Base-by-base conservation (phyloP, 2,888 invertebrate genomes). In the Agelastica alni region DNA sequence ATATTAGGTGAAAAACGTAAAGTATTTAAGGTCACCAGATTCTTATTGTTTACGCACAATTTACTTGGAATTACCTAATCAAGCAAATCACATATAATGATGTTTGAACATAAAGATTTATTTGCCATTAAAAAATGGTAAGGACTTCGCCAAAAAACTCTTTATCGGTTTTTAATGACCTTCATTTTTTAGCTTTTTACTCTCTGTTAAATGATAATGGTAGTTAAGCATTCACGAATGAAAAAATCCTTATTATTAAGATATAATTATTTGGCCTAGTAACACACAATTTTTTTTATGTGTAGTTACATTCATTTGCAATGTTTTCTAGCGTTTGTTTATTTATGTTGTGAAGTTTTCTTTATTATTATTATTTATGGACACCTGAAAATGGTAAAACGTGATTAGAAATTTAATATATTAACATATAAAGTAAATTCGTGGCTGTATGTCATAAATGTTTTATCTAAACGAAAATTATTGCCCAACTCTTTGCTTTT, bases 261-360 rank as follows among this genome's bases (percentile, higher is more conserved):
- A 52, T 39, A 52, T 31, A 34, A 31, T 47, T 30, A 10, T 22
- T 37, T 55, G 51, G 51, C 55, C 55, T 45, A 55, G 39, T 55
- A 45, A 45, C 55, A 55, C 32, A 55, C 55, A 12, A 26, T 20
- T 42, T 42, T 16, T 42, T 10, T 13, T 12, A 17, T 41, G 2
- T 26, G 12, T 22, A 5, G 13, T 14, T 34, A 3, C 10, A 34
- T n/a, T 16, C 31, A 3, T 13, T 32, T 6, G 41, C 22, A 3
- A 39, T 39, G 6, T 18, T 18, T 20, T 12, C 7, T 41, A 22
- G 20, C 13, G 13, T 37, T 17, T 37, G n/a, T 26, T 22, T 41
- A 41, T 41, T 41, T 26, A n/a, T 10, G 17, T 17, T 17, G 10
- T 26, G 13, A 26, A 7, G 5, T 2, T n/a, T n/a, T n/a, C n/a